Conservation (phyloP, 2,797 vertebrate genomes). For the Remorina albescens region DNA sequence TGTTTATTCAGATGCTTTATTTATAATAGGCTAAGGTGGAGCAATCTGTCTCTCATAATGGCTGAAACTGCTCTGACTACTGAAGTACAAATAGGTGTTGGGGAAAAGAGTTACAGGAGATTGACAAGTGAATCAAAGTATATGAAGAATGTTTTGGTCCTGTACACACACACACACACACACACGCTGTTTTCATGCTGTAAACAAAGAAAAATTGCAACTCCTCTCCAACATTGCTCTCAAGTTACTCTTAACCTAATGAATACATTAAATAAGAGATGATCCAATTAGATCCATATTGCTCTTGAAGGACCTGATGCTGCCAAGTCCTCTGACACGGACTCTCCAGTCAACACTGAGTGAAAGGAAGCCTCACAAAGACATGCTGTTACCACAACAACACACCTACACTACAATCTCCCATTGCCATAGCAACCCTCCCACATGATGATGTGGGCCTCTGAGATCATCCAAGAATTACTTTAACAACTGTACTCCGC, state of each 20-base stretch:
- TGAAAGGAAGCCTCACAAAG: slow-evolving; percentile 53
- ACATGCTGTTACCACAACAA: slow-evolving; percentile 72
- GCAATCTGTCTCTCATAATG: slow-evolving; percentile 31
- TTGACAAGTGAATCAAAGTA: no score
- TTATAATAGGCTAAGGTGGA: slow-evolving; percentile 29
- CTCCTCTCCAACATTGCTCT: no score
- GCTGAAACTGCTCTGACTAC: slow-evolving; percentile 7
- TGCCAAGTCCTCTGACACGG: slow-evolving; percentile 25
- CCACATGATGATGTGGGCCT: slow-evolving; percentile 66
- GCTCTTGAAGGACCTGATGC: slow-evolving; percentile 21
- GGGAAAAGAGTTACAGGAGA: slow-evolving; percentile 3
- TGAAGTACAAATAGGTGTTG: slow-evolving; percentile 9
- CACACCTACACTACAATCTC: slow-evolving; percentile 83
- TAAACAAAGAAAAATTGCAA: no score
- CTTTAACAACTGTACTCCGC: slow-evolving; percentile 63
- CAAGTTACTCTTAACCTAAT: not conserved
- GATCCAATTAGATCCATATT: slow-evolving; percentile 6
- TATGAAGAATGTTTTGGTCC: no score
- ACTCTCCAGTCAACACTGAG: slow-evolving; percentile 51
- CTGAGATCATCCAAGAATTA: slow-evolving; percentile 66
- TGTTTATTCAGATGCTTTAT: slow-evolving; percentile 41
- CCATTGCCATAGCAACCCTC: slow-evolving; percentile 81
- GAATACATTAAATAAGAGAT: not conserved
- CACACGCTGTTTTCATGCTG: no score
- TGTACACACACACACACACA: no score